Evolutionary conservation across 1,140 invertebrate genomes (phyloP), one percentile per base, ranked within the genome.

Genomic region (Bombus pascuorum): DNA sequence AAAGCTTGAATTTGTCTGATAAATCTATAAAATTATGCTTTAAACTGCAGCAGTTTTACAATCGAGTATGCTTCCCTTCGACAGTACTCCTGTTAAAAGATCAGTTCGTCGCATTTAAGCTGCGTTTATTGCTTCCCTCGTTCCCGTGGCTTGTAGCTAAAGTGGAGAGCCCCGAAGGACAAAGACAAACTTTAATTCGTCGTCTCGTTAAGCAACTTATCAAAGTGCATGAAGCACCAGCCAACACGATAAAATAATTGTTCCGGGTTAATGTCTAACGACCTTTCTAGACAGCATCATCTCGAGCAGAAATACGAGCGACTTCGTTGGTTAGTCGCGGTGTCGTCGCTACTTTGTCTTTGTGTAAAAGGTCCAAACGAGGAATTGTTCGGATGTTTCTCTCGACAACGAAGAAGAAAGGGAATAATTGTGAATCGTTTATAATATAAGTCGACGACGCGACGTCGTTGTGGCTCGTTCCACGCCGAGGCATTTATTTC

Each of bases 161-260:
- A 28, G 6, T 13, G 32, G 3, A 42, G 39, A 32, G 34, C 66
- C 28, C 22, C 13, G 13, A 42, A 71, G 47, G 62, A 71, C 73
- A 72, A 62, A 71, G 85, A 83, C 73, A 73, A 82, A 72, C 72
- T 84, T 80, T 89, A 81, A 81, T 85, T 81, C 72, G 73, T 65
- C 75, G 47, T 72, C 81, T 83, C 81, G 77, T 87, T 87, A 79
- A 59, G 82, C 68, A 72, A 74, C 72, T 76, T 84, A 80, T 81
- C 73, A 86, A 84, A 77, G 82, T 37, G 44, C 59, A 57, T n/a
- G 47, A 25, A 68, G 77, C 78, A 34, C 42, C n/a, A n/a, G 12
- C 68, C 37, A 71, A 68, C 71, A 68, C 34, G 57, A 85, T 75
- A 80, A 81, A 71, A 86, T 79, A 87, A 87, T 87, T 83, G 71